Base-by-base conservation (phyloP, 2,113 vertebrate genomes). In the Drymodes brunneopygia region DNA sequence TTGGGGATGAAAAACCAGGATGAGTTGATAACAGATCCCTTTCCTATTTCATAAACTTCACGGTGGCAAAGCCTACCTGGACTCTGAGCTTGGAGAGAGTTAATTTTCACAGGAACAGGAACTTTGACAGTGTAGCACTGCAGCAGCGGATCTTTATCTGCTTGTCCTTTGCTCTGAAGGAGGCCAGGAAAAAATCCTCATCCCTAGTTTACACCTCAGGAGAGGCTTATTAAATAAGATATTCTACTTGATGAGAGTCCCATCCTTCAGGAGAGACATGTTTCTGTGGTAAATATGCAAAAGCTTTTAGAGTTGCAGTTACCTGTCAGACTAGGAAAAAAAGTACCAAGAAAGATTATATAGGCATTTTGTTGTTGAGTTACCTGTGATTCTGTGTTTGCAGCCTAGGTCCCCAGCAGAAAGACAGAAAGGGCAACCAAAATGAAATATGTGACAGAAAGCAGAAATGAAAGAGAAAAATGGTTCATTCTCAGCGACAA, bases 91-190 rank as follows among this genome's bases (percentile, higher is more conserved):
- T 47, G 35, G 66, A 78, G 61, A 93, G 93, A 94, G 88, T 97
- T 91, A 88, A 90, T 61, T 95, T 90, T 93, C 74, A 84, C 57
- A 92, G 89, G 72, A 94, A 92, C 80, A 73, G 75, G 78, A 94
- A 84, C 92, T 90, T 94, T 58, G 65, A 71, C 70, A 86, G 60
- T 62, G 28, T 88, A 95, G 51, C 73, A 84, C 64, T 28, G 29
- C 60, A 95, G 85, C 50, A 75, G 28, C 94, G 95, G 91, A 94
- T 94, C 96, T 94, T 95, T 95, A 96, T 96, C 90, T 93, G 60
- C 83, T 82, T 97, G 77, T 95, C 91, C 94, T 96, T 94, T 60
- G 84, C 91, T 58, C 92, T 80, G 91, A 90, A 70, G 79, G 70
- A 95, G 85, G 71, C 90, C 94, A 38, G 90, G 58, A 90, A 88